A percentile compares a stretch with the other conserved stretches of the same genome.
Evolutionary conservation across 2,113 vertebrate species (phyloP).

Genomic region (Bolborhynchus lineola): DNA sequence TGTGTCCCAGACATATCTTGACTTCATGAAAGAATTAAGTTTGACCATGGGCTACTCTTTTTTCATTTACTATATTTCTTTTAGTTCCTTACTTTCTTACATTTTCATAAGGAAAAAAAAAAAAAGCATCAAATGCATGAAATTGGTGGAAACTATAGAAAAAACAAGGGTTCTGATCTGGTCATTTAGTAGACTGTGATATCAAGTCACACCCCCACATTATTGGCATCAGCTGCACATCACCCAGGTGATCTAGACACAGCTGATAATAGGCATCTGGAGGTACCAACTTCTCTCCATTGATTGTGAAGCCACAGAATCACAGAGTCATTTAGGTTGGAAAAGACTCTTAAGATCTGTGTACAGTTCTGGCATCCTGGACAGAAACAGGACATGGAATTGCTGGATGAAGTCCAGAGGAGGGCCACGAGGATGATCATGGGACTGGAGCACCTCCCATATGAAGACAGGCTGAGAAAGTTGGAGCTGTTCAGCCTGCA

Average conservation of each 20-base stretch:
- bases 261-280: not conserved
- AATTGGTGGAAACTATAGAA: not conserved
- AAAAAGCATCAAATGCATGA: not conserved
- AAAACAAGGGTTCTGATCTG: not conserved
- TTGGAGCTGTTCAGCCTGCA: no score
- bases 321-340: not conserved
- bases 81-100: not conserved
- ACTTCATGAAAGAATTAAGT: not conserved
- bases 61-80: not conserved
- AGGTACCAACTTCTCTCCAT: not conserved
- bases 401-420: no score
- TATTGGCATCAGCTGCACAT: not conserved
- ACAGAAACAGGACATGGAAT: no score
- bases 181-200: not conserved
- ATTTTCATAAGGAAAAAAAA: not conserved
- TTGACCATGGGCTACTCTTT: not conserved
- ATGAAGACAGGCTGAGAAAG: no score
- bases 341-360: not conserved
- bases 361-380: no score
- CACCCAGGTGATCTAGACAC: not conserved
- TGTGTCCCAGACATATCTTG: not conserved
- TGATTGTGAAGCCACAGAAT: not conserved
- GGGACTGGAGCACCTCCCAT: no score
- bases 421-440: no score
- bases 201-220: not conserved